These are phyloP conservation scores for Oophaga pumilio DNA, from an alignment of 2,113 vertebrate species.

Conservation along the genomic window DNA sequence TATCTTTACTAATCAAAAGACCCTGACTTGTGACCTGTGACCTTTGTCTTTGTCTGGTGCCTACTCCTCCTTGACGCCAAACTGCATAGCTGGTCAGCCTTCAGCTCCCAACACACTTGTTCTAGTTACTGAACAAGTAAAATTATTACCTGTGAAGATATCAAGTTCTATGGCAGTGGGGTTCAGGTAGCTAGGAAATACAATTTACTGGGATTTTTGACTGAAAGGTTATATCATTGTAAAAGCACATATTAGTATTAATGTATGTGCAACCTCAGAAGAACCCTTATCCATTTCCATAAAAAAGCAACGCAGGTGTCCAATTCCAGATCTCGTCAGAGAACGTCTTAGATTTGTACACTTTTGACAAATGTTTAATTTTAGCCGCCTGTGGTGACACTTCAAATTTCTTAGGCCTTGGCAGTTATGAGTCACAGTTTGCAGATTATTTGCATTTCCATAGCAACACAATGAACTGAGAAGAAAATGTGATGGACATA, in stretches of 20 bases:
- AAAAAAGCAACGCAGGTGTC: background rate
- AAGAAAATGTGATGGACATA: constrained; percentile 20
- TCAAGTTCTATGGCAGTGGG: too few relatives aligned
- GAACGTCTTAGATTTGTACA: constrained; percentile 22
- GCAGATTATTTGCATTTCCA: constrained; percentile 34
- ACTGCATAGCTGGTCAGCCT: too few relatives aligned
- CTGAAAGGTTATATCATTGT: background rate
- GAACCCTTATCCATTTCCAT: background rate
- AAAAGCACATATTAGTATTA: background rate
- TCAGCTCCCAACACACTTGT: too few relatives aligned
- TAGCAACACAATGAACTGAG: constrained; percentile 38
- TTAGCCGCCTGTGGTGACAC: constrained; percentile 36
- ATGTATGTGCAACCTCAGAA: background rate
- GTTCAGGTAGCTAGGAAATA: too few relatives aligned
- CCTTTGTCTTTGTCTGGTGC: too few relatives aligned
- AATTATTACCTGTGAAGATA: too few relatives aligned
- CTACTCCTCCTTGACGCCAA: too few relatives aligned
- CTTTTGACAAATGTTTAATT: constrained; percentile 22
- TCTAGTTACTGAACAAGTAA: too few relatives aligned
- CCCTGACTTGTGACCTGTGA: too few relatives aligned
- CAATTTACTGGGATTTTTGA: too few relatives aligned
- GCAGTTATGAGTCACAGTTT: constrained; percentile 32
- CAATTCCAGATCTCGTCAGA: constrained; percentile 6
- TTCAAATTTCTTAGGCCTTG: constrained; percentile 43
- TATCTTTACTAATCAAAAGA: too few relatives aligned